Percentiles rank a stretch among this genome's conserved stretches.
Conservation (phyloP, 1,140 invertebrate genomes). For the Trialeurodes vaporariorum region DNA sequence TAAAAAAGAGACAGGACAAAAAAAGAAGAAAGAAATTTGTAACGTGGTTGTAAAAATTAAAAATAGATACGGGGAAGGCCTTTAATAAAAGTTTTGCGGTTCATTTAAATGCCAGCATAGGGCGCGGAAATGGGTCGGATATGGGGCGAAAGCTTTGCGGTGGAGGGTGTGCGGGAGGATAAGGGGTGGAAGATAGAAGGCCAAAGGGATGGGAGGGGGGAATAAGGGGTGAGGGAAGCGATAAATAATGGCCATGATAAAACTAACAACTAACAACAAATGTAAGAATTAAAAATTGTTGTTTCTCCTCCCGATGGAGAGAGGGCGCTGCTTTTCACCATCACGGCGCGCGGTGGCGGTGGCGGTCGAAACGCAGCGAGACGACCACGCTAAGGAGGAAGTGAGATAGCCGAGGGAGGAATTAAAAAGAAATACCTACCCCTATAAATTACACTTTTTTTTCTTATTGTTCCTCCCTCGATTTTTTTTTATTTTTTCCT, state of each 20-base stretch:
- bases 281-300: conserved; percentile 1
- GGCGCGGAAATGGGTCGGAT: background rate
- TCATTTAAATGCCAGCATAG: background rate
- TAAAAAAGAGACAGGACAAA: too few species aligned
- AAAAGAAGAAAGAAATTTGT: too few species aligned
- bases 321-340: background rate
- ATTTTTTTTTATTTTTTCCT: too few species aligned
- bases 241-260: background rate
- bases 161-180: too few species aligned
- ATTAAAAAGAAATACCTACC: conserved; percentile 23
- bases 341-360: conserved; percentile 26
- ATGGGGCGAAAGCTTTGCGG: too few species aligned
- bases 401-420: conserved; percentile 32
- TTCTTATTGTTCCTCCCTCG: too few species aligned
- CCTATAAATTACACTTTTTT: background rate
- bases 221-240: background rate
- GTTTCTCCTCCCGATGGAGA: background rate
- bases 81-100: background rate
- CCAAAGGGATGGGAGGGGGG: background rate
- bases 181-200: too few species aligned
- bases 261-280: conserved; percentile 1
- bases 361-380: too few species aligned
- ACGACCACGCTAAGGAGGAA: too few species aligned
- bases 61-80: background rate
- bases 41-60: conserved; percentile 1